Percentiles rank a stretch among this genome's conserved stretches.
Evolutionary conservation across 2,888 invertebrate species (phyloP).

Genomic region (Epiblema foenella): DNA sequence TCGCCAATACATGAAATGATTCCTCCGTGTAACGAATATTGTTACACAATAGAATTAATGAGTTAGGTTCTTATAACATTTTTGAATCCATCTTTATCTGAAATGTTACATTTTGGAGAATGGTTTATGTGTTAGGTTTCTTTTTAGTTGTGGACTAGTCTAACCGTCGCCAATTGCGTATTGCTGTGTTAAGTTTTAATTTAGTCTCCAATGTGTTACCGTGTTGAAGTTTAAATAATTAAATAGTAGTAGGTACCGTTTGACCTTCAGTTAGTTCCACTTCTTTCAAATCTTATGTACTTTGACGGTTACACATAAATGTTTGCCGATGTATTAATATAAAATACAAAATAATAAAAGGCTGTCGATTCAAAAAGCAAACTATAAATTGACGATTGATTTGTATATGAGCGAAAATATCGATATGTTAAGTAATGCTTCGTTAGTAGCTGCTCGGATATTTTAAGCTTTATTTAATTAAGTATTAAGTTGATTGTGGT

Average conservation of each 20-base stretch:
- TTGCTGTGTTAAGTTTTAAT: slow-evolving; percentile 18
- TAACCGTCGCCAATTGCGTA: slow-evolving; percentile 8
- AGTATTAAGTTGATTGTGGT: background rate
- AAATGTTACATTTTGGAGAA: background rate
- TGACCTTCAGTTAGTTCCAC: background rate
- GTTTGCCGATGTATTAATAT: background rate
- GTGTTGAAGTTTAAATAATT: background rate
- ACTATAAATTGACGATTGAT: background rate
- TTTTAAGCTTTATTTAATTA: background rate
- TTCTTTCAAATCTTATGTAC: background rate
- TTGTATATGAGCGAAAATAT: background rate
- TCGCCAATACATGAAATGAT: background rate
- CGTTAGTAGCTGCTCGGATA: background rate
- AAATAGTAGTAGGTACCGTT: background rate
- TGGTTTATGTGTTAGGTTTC: background rate
- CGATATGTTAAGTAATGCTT: background rate
- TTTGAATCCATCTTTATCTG: background rate
- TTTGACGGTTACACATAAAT: background rate
- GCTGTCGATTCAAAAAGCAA: background rate
- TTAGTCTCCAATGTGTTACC: background rate
- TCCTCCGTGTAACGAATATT: background rate
- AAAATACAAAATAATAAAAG: background rate
- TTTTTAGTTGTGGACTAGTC: slow-evolving; percentile 16
- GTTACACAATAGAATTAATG: background rate
- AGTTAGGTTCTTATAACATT: background rate